Percentiles rank a stretch among this genome's conserved stretches.
phyloP scores from a whole-genome alignment of 2,113 vertebrate species.

The Myrmecophaga tridactyla region DNA sequence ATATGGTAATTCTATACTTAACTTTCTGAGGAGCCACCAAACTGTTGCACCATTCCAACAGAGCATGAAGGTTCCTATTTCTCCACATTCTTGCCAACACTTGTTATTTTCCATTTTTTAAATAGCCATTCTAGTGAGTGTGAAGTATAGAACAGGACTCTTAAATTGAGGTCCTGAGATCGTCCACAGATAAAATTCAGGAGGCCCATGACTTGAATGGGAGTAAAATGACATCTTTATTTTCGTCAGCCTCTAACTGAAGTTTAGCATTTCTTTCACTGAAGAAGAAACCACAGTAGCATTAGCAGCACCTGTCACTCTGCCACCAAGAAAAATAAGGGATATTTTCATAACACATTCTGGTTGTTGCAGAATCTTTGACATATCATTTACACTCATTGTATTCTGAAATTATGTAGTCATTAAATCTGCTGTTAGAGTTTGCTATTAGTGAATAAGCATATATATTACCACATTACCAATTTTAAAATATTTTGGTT shows the following conservation, averaged over 20 bases:
- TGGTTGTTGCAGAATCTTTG: not conserved
- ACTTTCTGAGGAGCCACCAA: no score
- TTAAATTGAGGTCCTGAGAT: not conserved
- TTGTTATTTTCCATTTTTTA: no score
- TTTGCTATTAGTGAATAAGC: not conserved
- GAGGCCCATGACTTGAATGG: not conserved
- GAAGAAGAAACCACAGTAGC: not conserved
- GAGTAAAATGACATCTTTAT: not conserved
- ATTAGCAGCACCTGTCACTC: not conserved
- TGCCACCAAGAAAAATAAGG: not conserved
- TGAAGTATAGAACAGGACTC: not conserved
- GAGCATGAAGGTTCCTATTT: no score
- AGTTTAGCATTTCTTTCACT: not conserved
- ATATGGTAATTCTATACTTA: no score
- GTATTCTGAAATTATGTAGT: not conserved
- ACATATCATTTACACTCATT: not conserved
- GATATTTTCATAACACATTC: not conserved
- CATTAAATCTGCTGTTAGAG: not conserved
- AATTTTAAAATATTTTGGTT: not conserved
- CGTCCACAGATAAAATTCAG: not conserved
- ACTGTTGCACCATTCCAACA: no score
- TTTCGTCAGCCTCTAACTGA: not conserved
- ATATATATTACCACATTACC: not conserved
- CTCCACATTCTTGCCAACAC: no score
- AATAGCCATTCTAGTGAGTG: no score